Evolutionary conservation across 2,113 vertebrate genomes (phyloP).

Genomic region (Cynopterus brachyotis): DNA sequence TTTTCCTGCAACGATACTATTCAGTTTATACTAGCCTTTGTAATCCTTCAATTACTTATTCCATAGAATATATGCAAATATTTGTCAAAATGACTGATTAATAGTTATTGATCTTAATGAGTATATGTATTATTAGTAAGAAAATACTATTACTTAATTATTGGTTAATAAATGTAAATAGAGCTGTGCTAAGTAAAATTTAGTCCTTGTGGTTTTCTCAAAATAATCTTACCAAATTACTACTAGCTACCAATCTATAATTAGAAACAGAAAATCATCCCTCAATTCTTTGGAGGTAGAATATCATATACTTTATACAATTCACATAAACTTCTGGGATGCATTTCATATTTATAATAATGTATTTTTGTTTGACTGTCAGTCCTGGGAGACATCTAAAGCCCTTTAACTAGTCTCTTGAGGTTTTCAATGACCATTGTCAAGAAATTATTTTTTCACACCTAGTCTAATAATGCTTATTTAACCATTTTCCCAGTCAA

Average conservation of each 20-base stretch:
- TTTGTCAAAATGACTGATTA: not conserved
- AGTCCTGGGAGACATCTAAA: not conserved
- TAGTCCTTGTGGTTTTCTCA: conserved; percentile 11
- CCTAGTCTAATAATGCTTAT: not conserved
- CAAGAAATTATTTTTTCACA: not conserved
- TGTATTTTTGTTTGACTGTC: not conserved
- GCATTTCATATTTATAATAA: not conserved
- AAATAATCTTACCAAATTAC: not conserved
- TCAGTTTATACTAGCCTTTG: not conserved
- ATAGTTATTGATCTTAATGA: not conserved
- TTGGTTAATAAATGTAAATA: not conserved
- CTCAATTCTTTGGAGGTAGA: not conserved
- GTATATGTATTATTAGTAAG: not conserved
- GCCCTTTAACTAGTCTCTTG: not conserved
- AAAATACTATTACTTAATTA: not conserved
- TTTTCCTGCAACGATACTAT: not conserved
- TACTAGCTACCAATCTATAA: not conserved
- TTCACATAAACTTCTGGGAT: not conserved
- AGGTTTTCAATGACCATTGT: not conserved
- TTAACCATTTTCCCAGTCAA: not conserved
- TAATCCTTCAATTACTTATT: not conserved
- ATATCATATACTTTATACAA: not conserved
- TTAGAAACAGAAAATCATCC: not conserved
- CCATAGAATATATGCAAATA: not conserved
- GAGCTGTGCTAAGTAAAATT: not conserved